These are phyloP conservation scores for Platycercus adscitus DNA, from an alignment of 2,113 vertebrate genomes.

Conservation along the genomic window DNA sequence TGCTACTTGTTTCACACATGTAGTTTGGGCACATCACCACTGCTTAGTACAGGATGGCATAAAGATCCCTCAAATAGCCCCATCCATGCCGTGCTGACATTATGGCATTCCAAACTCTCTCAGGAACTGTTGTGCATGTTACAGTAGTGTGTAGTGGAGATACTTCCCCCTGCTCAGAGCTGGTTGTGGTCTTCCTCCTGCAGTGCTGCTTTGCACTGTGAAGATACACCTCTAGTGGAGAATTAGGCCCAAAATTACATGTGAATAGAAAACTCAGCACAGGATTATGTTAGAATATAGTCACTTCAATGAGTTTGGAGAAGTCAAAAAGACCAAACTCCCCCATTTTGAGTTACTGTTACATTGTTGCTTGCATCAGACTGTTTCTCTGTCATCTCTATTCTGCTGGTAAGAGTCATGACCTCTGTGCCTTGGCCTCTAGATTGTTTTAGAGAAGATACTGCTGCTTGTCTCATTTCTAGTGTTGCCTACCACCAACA, in stretches of 20 bases:
- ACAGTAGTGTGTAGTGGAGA: neutral
- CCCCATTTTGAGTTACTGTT: neutral
- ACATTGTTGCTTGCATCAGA: neutral
- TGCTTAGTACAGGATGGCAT: neutral
- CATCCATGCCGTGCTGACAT: neutral
- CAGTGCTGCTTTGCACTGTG: neutral
- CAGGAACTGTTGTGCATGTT: neutral
- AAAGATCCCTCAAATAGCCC: neutral
- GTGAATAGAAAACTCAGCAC: neutral
- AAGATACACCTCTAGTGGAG: neutral
- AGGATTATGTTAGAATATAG: neutral
- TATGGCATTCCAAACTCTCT: rapidly evolving
- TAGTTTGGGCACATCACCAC: neutral
- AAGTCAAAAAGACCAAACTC: neutral
- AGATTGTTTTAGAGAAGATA: neutral
- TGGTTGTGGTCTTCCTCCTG: neutral
- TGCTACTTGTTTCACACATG: neutral
- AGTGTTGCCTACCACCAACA: neutral
- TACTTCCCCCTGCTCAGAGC: neutral
- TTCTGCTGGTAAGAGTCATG: neutral
- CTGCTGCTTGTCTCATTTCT: neutral
- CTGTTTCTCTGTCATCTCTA: neutral
- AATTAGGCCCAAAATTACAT: neutral
- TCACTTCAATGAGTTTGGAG: rapidly evolving
- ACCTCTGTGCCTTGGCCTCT: neutral